Evolutionary conservation across 2,113 vertebrate genomes (phyloP).

Genomic region (Catagonus wagneri): DNA sequence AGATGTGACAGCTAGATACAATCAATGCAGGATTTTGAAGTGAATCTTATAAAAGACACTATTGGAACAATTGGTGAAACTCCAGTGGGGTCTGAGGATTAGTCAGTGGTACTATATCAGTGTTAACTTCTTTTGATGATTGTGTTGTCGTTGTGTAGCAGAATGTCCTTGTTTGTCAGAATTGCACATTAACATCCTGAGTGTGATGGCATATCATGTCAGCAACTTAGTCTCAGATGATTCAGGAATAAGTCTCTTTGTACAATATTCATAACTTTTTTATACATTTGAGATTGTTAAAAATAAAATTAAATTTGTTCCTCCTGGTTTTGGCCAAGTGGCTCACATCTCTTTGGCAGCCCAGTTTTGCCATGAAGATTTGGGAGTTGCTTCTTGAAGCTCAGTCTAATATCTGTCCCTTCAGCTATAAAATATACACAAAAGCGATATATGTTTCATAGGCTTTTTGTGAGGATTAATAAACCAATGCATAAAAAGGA

Average conservation of each 20-base stretch:
- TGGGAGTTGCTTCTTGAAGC: background rate
- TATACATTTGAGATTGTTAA: background rate
- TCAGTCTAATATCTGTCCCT: background rate
- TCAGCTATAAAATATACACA: background rate
- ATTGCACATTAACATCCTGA: background rate
- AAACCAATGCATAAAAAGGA: background rate
- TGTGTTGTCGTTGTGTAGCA: background rate
- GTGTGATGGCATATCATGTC: background rate
- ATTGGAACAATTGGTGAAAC: background rate
- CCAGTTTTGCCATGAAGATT: background rate
- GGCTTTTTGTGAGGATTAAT: background rate
- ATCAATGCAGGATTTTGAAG: background rate
- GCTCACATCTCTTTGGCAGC: background rate
- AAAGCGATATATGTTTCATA: background rate
- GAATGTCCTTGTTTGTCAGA: background rate
- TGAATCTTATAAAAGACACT: background rate
- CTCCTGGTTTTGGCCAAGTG: background rate
- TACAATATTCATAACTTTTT: background rate
- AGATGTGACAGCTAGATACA: background rate
- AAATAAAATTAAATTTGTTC: background rate
- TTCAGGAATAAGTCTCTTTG: background rate
- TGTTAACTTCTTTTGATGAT: background rate
- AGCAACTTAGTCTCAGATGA: background rate
- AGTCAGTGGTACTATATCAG: background rate
- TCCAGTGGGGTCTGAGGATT: background rate